phyloP scores from a whole-genome alignment of 2,888 invertebrate genomes.

The Iphiclides podalirius region DNA sequence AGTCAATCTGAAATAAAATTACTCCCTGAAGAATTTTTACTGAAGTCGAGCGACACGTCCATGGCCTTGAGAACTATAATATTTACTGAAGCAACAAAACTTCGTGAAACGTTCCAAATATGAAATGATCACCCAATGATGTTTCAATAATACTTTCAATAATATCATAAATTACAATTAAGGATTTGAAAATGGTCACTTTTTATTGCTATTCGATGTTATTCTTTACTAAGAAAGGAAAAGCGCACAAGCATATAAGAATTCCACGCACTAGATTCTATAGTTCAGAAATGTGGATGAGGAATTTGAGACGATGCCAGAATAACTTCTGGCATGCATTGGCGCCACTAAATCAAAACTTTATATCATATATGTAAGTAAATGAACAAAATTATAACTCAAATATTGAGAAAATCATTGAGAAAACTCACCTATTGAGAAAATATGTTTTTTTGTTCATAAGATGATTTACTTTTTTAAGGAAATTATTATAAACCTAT shows the following conservation, averaged over 20 bases:
- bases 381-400: neutral
- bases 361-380: constrained; percentile 2
- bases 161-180: no score
- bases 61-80: neutral
- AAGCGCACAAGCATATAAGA: no score
- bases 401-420: no score
- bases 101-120: neutral
- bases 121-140: no score
- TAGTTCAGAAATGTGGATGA: neutral
- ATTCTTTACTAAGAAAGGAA: no score
- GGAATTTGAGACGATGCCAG: constrained; percentile 10
- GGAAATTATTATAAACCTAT: no score
- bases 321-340: constrained; percentile 10
- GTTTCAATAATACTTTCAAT: no score
- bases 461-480: no score
- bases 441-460: no score
- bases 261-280: neutral
- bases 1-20: constrained; percentile 51
- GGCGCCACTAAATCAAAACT: constrained; percentile 6
- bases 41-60: constrained; percentile 31
- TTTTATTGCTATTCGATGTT: no score
- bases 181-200: no score
- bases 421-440: no score
- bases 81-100: neutral
- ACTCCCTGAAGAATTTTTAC: constrained; percentile 42